Conservation (phyloP, 2,113 vertebrate genomes). For the Podilymbus podiceps region DNA sequence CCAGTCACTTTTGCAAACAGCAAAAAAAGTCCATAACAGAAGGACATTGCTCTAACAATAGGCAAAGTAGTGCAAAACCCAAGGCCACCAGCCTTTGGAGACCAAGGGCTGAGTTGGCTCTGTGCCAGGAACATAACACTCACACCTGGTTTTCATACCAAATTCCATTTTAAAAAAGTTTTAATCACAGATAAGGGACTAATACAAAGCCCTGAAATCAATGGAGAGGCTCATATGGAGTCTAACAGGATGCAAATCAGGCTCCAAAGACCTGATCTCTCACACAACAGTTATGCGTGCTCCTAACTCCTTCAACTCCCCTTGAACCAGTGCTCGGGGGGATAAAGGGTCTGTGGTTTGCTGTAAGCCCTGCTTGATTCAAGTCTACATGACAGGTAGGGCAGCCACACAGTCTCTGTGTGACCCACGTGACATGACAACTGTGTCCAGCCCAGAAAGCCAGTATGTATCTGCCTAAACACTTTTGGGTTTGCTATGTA, state of each 20-base stretch:
- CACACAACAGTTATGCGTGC: not conserved
- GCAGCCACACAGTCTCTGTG: not conserved
- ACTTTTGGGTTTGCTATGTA: not conserved
- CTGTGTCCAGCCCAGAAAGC: not conserved
- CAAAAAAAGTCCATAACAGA: slow-evolving; percentile 43
- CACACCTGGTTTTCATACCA: slow-evolving; percentile 39
- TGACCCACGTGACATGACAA: not conserved
- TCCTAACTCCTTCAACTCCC: not conserved
- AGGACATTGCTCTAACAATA: slow-evolving; percentile 62
- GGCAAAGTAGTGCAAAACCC: slow-evolving; percentile 33
- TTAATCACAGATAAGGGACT: slow-evolving; percentile 43
- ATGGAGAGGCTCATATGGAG: not conserved
- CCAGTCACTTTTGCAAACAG: slow-evolving; percentile 54
- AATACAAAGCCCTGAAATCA: slow-evolving; percentile 37
- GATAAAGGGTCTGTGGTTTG: not conserved
- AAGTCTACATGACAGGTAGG: not conserved
- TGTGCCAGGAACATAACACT: not conserved
- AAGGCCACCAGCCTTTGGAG: slow-evolving; percentile 31
- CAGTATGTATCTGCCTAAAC: not conserved
- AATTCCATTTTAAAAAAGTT: not conserved
- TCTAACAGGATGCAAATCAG: not conserved
- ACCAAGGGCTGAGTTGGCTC: not conserved
- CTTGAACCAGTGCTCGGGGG: not conserved
- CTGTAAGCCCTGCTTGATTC: not conserved
- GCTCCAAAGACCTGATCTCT: not conserved